phyloP scores from a whole-genome alignment of 2,113 vertebrate genomes.

The Embiotoca jacksoni region DNA sequence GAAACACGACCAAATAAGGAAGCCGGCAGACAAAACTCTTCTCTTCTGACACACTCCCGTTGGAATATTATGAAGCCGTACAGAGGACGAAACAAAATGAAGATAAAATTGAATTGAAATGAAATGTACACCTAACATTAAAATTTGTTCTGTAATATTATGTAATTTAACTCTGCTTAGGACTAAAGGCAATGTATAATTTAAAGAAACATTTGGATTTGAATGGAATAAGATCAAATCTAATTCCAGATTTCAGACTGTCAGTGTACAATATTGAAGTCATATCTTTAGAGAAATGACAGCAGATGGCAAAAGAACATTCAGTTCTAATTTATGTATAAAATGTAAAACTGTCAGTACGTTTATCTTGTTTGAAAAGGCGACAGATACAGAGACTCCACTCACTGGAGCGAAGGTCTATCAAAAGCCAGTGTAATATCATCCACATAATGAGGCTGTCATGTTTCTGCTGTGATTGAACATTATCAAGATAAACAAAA shows the following conservation, averaged over 20 bases:
- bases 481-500: slow-evolving; percentile 9
- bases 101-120: too few species aligned
- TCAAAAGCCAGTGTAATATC: neutral
- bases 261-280: neutral
- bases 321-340: neutral
- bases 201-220: neutral
- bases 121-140: neutral
- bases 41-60: too few species aligned
- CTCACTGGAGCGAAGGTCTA: neutral
- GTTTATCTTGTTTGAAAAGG: slow-evolving; percentile 22
- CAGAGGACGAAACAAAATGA: too few species aligned
- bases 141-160: neutral
- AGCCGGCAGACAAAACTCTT: too few species aligned
- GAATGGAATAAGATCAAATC: neutral
- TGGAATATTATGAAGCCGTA: too few species aligned
- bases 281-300: slow-evolving; percentile 9
- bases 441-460: slow-evolving; percentile 14
- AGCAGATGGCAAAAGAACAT: slow-evolving; percentile 13
- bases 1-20: too few species aligned
- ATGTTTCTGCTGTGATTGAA: neutral
- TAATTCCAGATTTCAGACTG: neutral
- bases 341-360: slow-evolving; percentile 2
- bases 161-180: neutral
- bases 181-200: neutral
- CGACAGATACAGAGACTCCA: slow-evolving; percentile 9